These are phyloP conservation scores for Quadroppia sp. DNA, from an alignment of 2,888 invertebrate species.

Conservation along the genomic window DNA sequence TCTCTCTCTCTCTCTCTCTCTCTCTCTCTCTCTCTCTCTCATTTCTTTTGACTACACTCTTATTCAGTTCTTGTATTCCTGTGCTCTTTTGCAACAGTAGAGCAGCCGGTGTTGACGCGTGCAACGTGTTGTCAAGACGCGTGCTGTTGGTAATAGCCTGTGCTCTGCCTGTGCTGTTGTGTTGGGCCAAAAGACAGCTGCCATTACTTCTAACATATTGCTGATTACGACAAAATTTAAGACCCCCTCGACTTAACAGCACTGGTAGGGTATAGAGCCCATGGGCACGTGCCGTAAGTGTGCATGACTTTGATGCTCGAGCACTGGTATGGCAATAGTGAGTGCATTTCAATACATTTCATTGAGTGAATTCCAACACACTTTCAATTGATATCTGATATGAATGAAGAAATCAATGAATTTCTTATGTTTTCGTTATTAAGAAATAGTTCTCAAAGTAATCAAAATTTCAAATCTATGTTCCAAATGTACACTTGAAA, in stretches of 20 bases:
- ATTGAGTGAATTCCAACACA: too few species aligned
- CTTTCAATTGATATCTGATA: too few species aligned
- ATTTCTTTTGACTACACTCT: constrained; percentile 10
- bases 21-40: constrained; percentile 23
- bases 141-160: constrained; percentile 9
- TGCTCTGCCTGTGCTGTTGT: not conserved
- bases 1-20: constrained; percentile 2
- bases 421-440: too few species aligned
- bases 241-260: not conserved
- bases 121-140: constrained; percentile 35
- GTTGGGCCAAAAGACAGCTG: constrained; percentile 28
- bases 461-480: not conserved
- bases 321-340: not conserved
- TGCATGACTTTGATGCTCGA: constrained; percentile 14
- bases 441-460: too few species aligned
- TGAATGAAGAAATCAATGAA: too few species aligned
- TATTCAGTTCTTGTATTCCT: constrained; percentile 13
- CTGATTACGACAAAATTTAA: constrained; percentile 11
- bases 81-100: not conserved
- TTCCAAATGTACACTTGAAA: constrained; percentile 1
- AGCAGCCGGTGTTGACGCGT: constrained; percentile 36
- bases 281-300: constrained; percentile 24
- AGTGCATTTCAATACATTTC: too few species aligned
- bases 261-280: not conserved
- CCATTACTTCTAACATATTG: constrained; percentile 28